Evolutionary conservation across 2,113 vertebrate genomes (phyloP).

Genomic region (Rana temporaria): DNA sequence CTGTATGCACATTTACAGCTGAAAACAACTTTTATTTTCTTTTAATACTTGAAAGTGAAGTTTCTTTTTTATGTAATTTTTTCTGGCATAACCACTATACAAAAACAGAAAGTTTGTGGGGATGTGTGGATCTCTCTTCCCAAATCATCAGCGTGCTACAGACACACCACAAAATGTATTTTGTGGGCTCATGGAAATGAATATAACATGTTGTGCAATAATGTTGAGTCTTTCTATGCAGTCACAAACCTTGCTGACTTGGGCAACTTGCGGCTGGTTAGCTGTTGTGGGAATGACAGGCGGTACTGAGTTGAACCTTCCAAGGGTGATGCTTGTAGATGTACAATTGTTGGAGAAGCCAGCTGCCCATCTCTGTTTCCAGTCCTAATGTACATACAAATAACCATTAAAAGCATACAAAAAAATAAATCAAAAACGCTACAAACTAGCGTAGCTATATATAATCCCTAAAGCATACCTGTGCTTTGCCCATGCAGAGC

Average conservation of each 20-base stretch:
- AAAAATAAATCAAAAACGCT: too few species aligned
- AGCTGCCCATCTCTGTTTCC: not conserved
- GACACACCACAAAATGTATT: not conserved
- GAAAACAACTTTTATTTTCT: conserved; percentile 19
- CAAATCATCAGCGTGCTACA: not conserved
- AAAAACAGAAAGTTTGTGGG: not conserved
- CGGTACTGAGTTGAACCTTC: too few species aligned
- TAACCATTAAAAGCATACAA: not conserved
- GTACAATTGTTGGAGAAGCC: not conserved
- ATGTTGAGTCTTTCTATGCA: conserved; percentile 42
- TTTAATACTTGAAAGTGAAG: conserved; percentile 43
- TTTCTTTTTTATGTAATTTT: not conserved
- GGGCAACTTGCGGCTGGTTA: not conserved
- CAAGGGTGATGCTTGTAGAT: not conserved
- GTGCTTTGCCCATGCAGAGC: not conserved
- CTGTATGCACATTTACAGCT: conserved; percentile 26
- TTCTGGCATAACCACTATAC: conserved; percentile 14
- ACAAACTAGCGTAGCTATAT: too few species aligned
- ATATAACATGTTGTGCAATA: conserved; percentile 33
- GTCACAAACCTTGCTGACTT: not conserved
- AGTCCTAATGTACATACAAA: not conserved
- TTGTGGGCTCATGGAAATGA: not conserved
- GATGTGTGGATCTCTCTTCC: not conserved
- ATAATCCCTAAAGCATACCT: too few species aligned
- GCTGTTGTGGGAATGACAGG: too few species aligned